Evolutionary conservation across 2,113 vertebrate genomes (phyloP).

Genomic region (Gadus chalcogrammus): DNA sequence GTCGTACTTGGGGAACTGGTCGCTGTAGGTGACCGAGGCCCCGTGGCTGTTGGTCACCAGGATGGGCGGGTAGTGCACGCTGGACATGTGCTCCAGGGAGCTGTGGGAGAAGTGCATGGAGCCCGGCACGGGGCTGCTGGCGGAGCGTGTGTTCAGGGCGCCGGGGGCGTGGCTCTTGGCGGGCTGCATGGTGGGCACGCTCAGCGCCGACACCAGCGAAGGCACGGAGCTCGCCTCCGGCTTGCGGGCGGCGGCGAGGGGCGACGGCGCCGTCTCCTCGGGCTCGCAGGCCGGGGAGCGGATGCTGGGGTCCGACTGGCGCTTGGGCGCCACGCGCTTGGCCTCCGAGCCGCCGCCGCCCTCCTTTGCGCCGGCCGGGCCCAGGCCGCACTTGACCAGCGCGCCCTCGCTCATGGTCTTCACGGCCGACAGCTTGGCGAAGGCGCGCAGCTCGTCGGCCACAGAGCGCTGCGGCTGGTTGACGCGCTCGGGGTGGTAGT

Average conservation of each 20-base stretch:
- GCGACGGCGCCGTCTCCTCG: constrained; percentile 78
- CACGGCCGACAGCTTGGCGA: constrained; percentile 95
- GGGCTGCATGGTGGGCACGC: constrained; percentile 92
- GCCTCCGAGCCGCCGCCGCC: constrained; percentile 81
- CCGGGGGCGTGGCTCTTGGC: constrained; percentile 92
- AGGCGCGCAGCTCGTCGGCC: constrained; percentile 96
- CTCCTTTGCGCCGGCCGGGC: constrained; percentile 75
- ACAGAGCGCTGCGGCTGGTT: constrained; percentile 94
- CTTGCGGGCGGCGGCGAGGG: constrained; percentile 81
- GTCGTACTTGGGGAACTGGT: constrained; percentile 94
- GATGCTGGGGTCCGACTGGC: constrained; percentile 96
- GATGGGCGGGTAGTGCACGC: constrained; percentile 95
- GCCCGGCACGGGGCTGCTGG: constrained; percentile 95
- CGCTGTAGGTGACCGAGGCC: constrained; percentile 85
- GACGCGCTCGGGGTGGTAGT: constrained; percentile 96
- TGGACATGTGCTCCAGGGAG: constrained; percentile 91
- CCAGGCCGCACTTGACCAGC: constrained; percentile 84
- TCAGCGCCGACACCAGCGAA: constrained; percentile 93
- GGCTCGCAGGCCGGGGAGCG: constrained; percentile 90
- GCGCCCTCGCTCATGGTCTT: constrained; percentile 98
- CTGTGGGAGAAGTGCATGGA: constrained; percentile 91
- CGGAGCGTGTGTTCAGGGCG: constrained; percentile 94
- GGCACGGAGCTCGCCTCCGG: constrained; percentile 94
- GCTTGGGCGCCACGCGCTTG: constrained; percentile 92
- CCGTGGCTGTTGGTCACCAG: constrained; percentile 97